Evolutionary conservation across 2,888 invertebrate species (phyloP).

Genomic region (Rhodophaea formosa): DNA sequence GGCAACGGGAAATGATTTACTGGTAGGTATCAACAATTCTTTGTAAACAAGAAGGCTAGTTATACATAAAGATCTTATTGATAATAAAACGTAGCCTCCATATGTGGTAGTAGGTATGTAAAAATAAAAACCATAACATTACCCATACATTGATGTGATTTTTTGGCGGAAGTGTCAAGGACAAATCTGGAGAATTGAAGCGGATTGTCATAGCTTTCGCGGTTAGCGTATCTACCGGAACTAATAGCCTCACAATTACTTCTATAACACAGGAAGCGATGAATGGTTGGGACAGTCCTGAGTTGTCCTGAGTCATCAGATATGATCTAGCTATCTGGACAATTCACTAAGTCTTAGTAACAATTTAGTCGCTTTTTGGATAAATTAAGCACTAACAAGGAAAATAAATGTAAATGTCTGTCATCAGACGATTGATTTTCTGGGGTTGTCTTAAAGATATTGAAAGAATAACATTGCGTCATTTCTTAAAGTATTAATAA

Average conservation of each 20-base stretch:
- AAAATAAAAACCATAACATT: slow-evolving; percentile 9
- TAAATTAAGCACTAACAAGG: slow-evolving; percentile 4
- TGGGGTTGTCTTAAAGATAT: too few species aligned
- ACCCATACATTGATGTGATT: slow-evolving; percentile 14
- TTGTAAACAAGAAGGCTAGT: slow-evolving; percentile 20
- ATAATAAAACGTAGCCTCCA: slow-evolving; percentile 9
- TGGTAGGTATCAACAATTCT: slow-evolving; percentile 29
- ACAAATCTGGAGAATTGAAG: slow-evolving; percentile 42
- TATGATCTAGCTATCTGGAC: slow-evolving; percentile 51
- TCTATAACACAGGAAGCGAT: slow-evolving; percentile 63
- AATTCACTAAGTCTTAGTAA: slow-evolving; percentile 46
- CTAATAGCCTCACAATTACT: slow-evolving; percentile 70
- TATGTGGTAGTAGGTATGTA: background rate
- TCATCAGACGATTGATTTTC: too few species aligned
- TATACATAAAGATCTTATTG: background rate
- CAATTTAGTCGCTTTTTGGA: slow-evolving; percentile 24
- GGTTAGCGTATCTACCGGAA: slow-evolving; percentile 65
- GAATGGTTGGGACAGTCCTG: slow-evolving; percentile 61
- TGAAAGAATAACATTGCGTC: too few species aligned
- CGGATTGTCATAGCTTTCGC: slow-evolving; percentile 43
- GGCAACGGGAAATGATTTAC: slow-evolving; percentile 54
- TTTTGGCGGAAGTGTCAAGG: slow-evolving; percentile 33
- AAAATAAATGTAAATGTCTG: background rate
- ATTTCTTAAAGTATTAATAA: slow-evolving; percentile 20
- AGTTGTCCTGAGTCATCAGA: slow-evolving; percentile 59